Evolutionary conservation across 2,888 invertebrate species (phyloP).

Genomic region (Cetonia aurata): DNA sequence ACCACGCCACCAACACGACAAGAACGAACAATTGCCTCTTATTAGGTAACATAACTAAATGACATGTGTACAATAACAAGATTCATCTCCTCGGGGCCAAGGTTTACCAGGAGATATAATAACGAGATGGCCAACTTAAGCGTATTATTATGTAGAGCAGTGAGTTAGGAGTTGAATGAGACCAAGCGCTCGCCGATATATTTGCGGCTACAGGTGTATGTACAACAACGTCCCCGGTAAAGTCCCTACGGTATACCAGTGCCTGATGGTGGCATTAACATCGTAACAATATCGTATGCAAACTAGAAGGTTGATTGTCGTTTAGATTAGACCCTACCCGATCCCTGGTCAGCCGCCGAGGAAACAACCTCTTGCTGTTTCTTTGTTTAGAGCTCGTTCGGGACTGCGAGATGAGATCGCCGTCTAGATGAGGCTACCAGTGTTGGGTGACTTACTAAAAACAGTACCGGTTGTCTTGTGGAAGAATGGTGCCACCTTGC

Average conservation of each 20-base stretch:
- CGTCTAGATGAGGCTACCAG: constrained; percentile 27
- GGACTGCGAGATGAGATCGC: constrained; percentile 24
- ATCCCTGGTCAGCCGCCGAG: constrained; percentile 39
- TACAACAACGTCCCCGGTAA: constrained; percentile 37
- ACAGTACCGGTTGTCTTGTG: neutral
- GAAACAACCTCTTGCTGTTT: constrained; percentile 46
- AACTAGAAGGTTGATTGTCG: constrained; percentile 58
- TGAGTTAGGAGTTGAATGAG: constrained; percentile 44
- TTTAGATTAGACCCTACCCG: constrained; percentile 59
- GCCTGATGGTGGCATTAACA: constrained; percentile 55
- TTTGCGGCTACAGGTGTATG: constrained; percentile 58
- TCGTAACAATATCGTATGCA: constrained; percentile 61
- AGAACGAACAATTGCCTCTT: constrained; percentile 59
- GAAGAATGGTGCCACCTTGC: neutral
- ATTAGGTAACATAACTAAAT: constrained; percentile 61
- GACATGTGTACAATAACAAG: constrained; percentile 58
- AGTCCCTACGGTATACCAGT: neutral
- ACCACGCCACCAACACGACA: constrained; percentile 49
- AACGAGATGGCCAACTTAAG: constrained; percentile 51
- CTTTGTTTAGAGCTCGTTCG: constrained; percentile 43
- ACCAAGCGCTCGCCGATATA: constrained; percentile 50
- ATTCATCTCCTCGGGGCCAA: constrained; percentile 55
- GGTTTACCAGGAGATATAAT: constrained; percentile 52
- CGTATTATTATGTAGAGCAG: constrained; percentile 62
- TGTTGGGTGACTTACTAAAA: constrained; percentile 38